phyloP scores from a whole-genome alignment of 2,888 invertebrate genomes.

The Macrosoma leucophasiata region DNA sequence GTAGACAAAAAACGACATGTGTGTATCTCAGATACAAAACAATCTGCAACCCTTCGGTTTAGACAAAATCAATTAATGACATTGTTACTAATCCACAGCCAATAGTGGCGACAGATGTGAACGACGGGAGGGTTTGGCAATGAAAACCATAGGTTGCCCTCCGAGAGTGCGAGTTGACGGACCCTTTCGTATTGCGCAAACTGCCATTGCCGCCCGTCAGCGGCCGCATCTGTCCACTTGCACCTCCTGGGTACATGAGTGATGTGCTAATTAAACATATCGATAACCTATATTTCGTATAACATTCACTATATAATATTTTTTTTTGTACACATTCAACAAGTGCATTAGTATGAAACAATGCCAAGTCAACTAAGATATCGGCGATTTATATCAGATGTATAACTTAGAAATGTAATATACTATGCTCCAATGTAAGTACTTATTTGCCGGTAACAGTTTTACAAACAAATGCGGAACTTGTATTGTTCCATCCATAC shows the following conservation, averaged over 20 bases:
- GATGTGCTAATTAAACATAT: slow-evolving; percentile 28
- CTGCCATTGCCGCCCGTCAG: slow-evolving; percentile 51
- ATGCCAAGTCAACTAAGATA: no score
- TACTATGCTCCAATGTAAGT: slow-evolving; percentile 29
- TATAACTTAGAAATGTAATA: no score
- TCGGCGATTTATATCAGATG: no score
- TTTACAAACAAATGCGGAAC: slow-evolving; percentile 71
- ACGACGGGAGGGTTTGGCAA: slow-evolving; percentile 59
- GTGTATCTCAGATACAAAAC: slow-evolving; percentile 39
- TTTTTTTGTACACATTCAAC: no score
- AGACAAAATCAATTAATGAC: slow-evolving; percentile 65
- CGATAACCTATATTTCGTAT: no score
- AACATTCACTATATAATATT: no score
- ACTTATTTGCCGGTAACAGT: slow-evolving; percentile 62
- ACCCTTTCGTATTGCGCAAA: slow-evolving; percentile 69
- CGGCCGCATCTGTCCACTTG: slow-evolving; percentile 72
- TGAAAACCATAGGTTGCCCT: slow-evolving; percentile 62
- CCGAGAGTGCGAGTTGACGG: slow-evolving; percentile 38
- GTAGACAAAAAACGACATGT: slow-evolving; percentile 29
- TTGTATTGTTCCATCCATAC: slow-evolving; percentile 69
- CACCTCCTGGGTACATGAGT: slow-evolving; percentile 28
- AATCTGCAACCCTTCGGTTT: slow-evolving; percentile 54
- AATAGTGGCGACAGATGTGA: slow-evolving; percentile 67
- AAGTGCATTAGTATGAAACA: no score
- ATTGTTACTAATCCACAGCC: slow-evolving; percentile 60